Base-by-base conservation (phyloP, 2,888 invertebrate species). In the Torymus tubicola region DNA sequence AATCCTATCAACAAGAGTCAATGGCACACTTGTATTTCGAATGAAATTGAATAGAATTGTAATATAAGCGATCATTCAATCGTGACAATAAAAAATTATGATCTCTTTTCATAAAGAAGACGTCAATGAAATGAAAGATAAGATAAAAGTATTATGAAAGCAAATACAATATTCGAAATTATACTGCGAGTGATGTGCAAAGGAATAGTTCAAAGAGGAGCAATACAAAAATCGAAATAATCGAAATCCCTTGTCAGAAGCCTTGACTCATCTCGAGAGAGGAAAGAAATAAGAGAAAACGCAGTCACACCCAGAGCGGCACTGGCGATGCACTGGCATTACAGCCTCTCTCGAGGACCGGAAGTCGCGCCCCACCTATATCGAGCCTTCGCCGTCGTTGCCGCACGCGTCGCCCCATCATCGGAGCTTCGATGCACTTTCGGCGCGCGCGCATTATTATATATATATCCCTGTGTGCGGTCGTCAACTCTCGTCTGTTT, bases 231-330 rank as follows among this genome's bases (percentile, higher is more conserved):
- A n/a, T 4, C 16, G 16, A 52, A 74, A 68, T 42, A 68, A 69
- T 57, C 18, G 52, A 68, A 72, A 72, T 70, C 52, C n/a, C 63
- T 68, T 21, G 68, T 74, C 57, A 82, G 42, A 8, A 42, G 83
- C 82, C 80, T 86, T 84, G 86, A 86, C 84, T 87, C 86, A 86
- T 85, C 82, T 82, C 58, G 78, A 72, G 75, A 80, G 76, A 16
- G 52, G 52, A 60, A 42, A 76, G 8, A 8, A 24, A 8, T 5
- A 42, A 42, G 42, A 68, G 24, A 16, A 52, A 21, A 67, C 42
- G 77, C 82, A 80, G 89, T 87, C 89, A 88, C 89, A 88, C 89
- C 89, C 89, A 88, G 85, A 81, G 53, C 13, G 31, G 14, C 61
- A 31, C 85, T 83, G 82, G 42, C 42, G 42, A 42, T 85, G 86